Conservation (phyloP, 2,113 vertebrate species). For the Phalacrocorax carbo region DNA sequence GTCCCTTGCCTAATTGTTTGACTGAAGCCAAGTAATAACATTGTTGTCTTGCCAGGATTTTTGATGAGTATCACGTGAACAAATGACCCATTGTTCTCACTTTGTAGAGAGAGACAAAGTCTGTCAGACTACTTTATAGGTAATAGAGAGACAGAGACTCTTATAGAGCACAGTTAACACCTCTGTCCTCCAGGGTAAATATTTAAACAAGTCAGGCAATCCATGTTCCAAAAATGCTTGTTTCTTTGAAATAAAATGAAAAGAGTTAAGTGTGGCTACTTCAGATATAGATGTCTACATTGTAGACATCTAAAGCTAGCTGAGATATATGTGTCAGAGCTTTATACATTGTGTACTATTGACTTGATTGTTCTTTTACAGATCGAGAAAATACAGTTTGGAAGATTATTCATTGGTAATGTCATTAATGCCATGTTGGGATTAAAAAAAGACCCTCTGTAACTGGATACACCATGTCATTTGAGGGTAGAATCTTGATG, state of each 20-base stretch:
- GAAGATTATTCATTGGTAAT: neutral
- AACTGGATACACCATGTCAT: neutral
- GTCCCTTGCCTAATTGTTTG: neutral
- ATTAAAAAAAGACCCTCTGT: neutral
- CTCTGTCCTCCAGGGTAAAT: neutral
- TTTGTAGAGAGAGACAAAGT: neutral
- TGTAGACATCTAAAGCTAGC: neutral
- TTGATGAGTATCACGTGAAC: neutral
- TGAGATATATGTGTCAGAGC: neutral
- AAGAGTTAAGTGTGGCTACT: neutral
- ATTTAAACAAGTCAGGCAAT: neutral
- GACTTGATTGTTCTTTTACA: neutral
- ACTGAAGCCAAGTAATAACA: neutral
- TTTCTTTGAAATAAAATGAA: neutral
- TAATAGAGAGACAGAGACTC: neutral
- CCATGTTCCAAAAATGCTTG: neutral
- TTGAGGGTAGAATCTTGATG: neutral
- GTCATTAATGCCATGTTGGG: neutral
- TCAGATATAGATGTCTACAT: neutral
- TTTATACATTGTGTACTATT: neutral
- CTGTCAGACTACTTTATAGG: neutral
- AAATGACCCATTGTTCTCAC: neutral
- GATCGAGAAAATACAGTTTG: neutral
- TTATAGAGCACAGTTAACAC: neutral
- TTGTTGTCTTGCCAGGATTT: neutral